Conservation (phyloP, 2,888 invertebrate genomes). For the Dicycla oo region DNA sequence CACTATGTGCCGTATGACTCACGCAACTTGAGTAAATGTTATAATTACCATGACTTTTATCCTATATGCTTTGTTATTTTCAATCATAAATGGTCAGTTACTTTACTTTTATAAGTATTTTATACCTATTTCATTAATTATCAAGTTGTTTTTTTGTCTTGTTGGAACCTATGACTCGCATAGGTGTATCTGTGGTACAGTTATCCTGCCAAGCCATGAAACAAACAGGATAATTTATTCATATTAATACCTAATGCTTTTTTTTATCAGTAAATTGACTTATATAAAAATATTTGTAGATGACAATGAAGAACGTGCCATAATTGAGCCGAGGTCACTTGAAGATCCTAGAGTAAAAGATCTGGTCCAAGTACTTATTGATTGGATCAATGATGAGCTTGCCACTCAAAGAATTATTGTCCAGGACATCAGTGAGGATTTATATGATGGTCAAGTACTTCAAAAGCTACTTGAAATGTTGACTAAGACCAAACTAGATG, state of each 20-base stretch:
- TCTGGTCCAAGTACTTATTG: constrained; percentile 96
- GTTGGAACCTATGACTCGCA: constrained; percentile 34
- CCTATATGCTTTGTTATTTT: background rate
- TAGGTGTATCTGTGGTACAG: constrained; percentile 25
- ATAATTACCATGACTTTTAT: constrained; percentile 10
- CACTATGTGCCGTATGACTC: constrained; percentile 21
- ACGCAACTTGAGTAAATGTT: constrained; percentile 17
- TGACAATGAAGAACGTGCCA: constrained; percentile 99
- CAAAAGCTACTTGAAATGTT: constrained; percentile 95
- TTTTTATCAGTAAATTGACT: background rate
- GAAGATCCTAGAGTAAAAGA: constrained; percentile 96
- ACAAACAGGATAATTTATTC: constrained; percentile 51
- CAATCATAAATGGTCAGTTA: background rate
- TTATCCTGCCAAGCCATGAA: constrained; percentile 39
- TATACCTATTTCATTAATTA: background rate
- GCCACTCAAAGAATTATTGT: constrained; percentile 99
- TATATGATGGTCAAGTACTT: constrained; percentile 98
- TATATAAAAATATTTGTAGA: constrained; percentile 88
- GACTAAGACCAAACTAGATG: constrained; percentile 97
- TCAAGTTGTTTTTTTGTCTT: background rate
- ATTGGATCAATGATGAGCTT: constrained; percentile 99
- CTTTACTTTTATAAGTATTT: background rate
- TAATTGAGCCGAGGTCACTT: constrained; percentile 97
- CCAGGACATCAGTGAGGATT: constrained; percentile 98
- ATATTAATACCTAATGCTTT: background rate